Evolutionary conservation across 2,113 vertebrate species (phyloP), one percentile per base, ranked within the genome.

Genomic region (Gasterosteus aculeatus): DNA sequence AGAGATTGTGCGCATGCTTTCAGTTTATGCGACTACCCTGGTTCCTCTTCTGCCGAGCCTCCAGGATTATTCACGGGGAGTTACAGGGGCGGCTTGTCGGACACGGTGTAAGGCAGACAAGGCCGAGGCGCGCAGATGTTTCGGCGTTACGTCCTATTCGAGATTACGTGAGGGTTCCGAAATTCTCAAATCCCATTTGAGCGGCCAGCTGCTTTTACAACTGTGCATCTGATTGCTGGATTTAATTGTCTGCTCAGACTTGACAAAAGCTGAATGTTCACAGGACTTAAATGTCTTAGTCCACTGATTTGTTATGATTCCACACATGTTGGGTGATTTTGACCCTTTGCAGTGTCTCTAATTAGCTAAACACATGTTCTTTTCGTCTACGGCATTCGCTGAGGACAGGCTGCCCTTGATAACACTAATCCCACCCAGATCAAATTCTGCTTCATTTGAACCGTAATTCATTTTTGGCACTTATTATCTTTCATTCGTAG

Each of bases 151-250:
- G 72, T 81, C 88, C 82, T 64, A 60, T 78, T 87, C 72, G 72
- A 81, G 88, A 89, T 89, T 88, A 84, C 75, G 85, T 75, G 67
- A 84, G 83, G 71, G 83, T 80, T 70, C 85, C 59, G 75, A 82
- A 75, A 87, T 85, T 86, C 77, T 46, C 69, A 82, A 86, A 91
- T 88, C 84, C 84, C 66, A 78, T 87, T 78, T 72, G 73, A 73
- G 76, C 26, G 42, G 78, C 82, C 80, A 69, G 75, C 84, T 89
- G 85, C 66, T 84, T 56, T 72, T 77, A 26, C 51, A 60, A 77
- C 38, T 29, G 56, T 0, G 44, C 56, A 60, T 84, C 79, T 72
- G 64, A 72, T 83, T 16, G 16, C 77, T 72, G 84, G 81, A 69
- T 86, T 78, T 77, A 78, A 81, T 85, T 71, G 70, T 80, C 63